Evolutionary conservation across 1,140 invertebrate genomes (phyloP).

Genomic region (Lucilia sericata): DNA sequence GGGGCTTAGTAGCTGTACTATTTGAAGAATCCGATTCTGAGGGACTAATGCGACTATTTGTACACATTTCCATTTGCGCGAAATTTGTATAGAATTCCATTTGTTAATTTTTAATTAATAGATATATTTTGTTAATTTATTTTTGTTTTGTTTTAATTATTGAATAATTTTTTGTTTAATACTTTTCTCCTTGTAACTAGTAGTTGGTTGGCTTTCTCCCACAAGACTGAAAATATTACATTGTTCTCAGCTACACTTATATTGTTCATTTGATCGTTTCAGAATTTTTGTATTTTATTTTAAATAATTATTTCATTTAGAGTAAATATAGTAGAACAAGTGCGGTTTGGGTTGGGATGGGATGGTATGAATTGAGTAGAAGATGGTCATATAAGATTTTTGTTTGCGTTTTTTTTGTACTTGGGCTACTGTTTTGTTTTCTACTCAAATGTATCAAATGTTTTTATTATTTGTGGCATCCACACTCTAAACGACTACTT

Average conservation of each 20-base stretch:
- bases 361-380: background rate
- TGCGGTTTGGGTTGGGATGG: background rate
- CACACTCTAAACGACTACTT: background rate
- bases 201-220: slow-evolving; percentile 41
- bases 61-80: slow-evolving; percentile 30
- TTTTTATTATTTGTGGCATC: slow-evolving; percentile 37
- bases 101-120: slow-evolving; percentile 25
- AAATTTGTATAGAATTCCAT: slow-evolving; percentile 46
- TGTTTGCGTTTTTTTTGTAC: background rate
- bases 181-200: slow-evolving; percentile 7
- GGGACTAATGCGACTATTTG: slow-evolving; percentile 45
- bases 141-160: background rate
- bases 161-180: background rate
- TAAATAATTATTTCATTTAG: background rate
- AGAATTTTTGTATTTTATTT: background rate
- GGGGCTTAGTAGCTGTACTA: slow-evolving; percentile 68
- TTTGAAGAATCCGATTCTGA: slow-evolving; percentile 50
- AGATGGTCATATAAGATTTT: slow-evolving; percentile 31
- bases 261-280: background rate
- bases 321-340: background rate
- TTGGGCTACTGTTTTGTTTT: slow-evolving; percentile 32
- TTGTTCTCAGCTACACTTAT: slow-evolving; percentile 18
- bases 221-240: slow-evolving; percentile 39
- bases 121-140: background rate
- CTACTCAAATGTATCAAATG: slow-evolving; percentile 21